phyloP scores from a whole-genome alignment of 2,113 vertebrate species.

The Onychostruthus taczanowskii region DNA sequence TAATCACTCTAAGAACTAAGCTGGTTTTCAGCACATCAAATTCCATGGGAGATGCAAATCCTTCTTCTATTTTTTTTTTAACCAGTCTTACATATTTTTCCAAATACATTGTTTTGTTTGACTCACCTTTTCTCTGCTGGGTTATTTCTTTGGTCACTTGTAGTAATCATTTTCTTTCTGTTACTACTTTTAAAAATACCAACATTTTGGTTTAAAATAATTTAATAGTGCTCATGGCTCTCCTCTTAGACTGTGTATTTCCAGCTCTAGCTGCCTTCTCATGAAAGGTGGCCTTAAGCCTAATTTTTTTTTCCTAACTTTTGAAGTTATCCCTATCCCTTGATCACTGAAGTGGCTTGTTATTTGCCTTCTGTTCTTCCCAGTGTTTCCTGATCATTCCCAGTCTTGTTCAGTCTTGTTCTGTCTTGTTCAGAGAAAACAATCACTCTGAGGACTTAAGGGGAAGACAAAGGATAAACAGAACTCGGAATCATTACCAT shows the following conservation, averaged over 20 bases:
- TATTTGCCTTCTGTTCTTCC: background rate
- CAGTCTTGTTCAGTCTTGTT: background rate
- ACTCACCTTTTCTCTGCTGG: background rate
- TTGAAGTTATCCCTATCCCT: background rate
- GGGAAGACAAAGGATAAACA: background rate
- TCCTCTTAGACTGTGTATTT: background rate
- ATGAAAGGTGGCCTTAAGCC: background rate
- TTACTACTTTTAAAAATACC: background rate
- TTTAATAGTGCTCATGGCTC: background rate
- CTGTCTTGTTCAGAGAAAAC: background rate
- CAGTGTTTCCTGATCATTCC: background rate
- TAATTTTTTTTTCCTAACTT: background rate
- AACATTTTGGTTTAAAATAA: background rate
- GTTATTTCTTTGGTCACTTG: background rate
- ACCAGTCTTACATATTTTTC: background rate
- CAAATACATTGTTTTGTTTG: background rate
- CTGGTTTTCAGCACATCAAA: background rate
- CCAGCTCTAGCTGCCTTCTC: background rate
- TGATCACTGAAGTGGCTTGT: background rate
- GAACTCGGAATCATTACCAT: background rate
- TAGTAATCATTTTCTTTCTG: background rate
- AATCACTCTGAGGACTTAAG: background rate
- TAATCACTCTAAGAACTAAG: background rate
- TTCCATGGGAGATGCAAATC: background rate
- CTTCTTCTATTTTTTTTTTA: background rate